These are phyloP conservation scores for Eleginops maclovinus DNA, from an alignment of 2,113 vertebrate genomes.

Conservation along the genomic window DNA sequence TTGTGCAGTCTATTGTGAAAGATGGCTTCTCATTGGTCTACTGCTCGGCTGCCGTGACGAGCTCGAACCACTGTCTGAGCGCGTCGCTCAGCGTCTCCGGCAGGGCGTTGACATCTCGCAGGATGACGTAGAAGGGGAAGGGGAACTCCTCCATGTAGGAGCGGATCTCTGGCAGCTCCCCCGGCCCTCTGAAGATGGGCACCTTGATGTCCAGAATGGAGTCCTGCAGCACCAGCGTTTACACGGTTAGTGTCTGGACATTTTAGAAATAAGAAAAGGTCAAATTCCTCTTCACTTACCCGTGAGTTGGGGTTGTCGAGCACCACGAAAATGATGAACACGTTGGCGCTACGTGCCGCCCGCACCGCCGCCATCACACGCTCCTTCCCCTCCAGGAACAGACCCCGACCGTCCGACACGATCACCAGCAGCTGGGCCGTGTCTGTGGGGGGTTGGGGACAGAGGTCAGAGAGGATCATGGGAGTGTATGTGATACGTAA, in stretches of 20 bases:
- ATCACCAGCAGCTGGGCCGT: slow-evolving; percentile 93
- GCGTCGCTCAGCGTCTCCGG: slow-evolving; percentile 97
- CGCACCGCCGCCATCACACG: slow-evolving; percentile 90
- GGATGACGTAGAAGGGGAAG: slow-evolving; percentile 97
- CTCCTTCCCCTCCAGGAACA: slow-evolving; percentile 97
- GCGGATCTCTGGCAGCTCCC: slow-evolving; percentile 94
- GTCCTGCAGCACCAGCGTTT: slow-evolving; percentile 82
- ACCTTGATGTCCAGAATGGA: slow-evolving; percentile 99
- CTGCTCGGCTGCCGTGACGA: slow-evolving; percentile 90
- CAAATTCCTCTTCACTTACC: slow-evolving; percentile 80
- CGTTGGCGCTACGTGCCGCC: slow-evolving; percentile 87
- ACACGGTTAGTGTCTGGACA: not conserved
- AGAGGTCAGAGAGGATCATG: too few relatives aligned
- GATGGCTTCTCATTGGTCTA: slow-evolving; percentile 56
- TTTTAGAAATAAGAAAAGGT: not conserved
- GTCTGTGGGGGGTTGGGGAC: slow-evolving; percentile 83
- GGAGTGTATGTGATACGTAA: too few relatives aligned
- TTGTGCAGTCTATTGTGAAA: slow-evolving; percentile 21
- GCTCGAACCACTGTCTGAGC: slow-evolving; percentile 97
- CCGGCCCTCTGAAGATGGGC: slow-evolving; percentile 93
- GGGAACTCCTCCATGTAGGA: slow-evolving; percentile 99
- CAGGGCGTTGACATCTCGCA: slow-evolving; percentile 92
- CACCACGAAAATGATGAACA: slow-evolving; percentile 97
- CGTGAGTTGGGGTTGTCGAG: slow-evolving; percentile 96
- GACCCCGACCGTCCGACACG: slow-evolving; percentile 94